Evolutionary conservation across 1,140 invertebrate genomes (phyloP).

Genomic region (Drosophila navojoa): DNA sequence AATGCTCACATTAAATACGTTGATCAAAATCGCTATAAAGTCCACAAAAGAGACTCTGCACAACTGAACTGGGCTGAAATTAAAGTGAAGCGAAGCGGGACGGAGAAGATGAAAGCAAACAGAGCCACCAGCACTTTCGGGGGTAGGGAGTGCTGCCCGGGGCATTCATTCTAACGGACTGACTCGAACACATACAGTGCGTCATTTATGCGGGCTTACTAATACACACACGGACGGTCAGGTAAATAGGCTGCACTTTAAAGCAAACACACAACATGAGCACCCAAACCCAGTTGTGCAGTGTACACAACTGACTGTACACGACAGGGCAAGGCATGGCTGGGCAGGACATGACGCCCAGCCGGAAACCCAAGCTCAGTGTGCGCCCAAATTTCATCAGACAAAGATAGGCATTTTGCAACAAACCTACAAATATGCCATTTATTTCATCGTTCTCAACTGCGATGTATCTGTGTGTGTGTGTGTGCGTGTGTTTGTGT

Average conservation of each 20-base stretch:
- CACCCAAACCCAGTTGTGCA: background rate
- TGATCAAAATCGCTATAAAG: constrained; percentile 70
- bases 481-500: constrained; percentile 5
- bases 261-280: constrained; percentile 62
- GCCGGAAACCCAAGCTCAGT: constrained; percentile 1
- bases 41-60: constrained; percentile 21
- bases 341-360: background rate
- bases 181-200: constrained; percentile 47
- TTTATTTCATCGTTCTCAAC: constrained; percentile 5
- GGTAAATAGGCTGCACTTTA: constrained; percentile 78
- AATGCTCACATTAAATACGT: constrained; percentile 67
- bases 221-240: constrained; percentile 35
- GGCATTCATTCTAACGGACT: constrained; percentile 20
- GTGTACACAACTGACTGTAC: background rate
- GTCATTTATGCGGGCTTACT: constrained; percentile 70
- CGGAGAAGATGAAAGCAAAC: constrained; percentile 14
- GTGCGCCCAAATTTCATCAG: constrained; percentile 30
- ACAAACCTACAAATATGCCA: constrained; percentile 21
- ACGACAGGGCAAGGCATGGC: background rate
- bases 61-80: background rate
- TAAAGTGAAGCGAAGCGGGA: background rate
- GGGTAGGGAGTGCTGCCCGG: background rate
- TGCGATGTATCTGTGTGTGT: constrained; percentile 8
- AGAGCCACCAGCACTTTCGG: background rate
- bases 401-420: constrained; percentile 9